These are phyloP conservation scores for Cataglyphis livida DNA, from an alignment of 2,888 invertebrate genomes.

Conservation along the genomic window DNA sequence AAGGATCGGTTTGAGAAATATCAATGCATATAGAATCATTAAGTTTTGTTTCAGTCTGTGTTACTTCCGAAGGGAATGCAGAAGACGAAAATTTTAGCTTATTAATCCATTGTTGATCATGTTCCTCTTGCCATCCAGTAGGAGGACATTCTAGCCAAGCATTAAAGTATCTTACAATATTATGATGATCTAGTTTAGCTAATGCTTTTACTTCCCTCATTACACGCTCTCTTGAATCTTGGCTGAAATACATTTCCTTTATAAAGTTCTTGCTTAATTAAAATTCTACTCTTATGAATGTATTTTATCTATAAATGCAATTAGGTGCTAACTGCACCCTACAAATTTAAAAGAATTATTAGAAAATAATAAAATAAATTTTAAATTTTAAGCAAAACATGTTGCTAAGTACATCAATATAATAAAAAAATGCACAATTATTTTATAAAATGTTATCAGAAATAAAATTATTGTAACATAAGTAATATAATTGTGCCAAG, in stretches of 20 bases:
- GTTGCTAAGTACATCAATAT: neutral
- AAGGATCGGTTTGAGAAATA: conserved; percentile 77
- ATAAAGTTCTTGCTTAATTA: conserved; percentile 12
- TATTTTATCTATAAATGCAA: neutral
- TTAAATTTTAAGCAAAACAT: neutral
- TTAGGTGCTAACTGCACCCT: neutral
- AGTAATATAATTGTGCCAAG: neutral
- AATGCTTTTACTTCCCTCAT: conserved; percentile 97
- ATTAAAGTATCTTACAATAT: conserved; percentile 98
- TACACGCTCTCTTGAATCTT: conserved; percentile 94
- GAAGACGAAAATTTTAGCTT: conserved; percentile 75
- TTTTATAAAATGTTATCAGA: neutral
- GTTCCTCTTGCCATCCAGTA: conserved; percentile 93
- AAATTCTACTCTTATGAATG: neutral
- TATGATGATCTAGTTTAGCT: conserved; percentile 97
- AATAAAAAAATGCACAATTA: neutral
- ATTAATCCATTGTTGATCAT: conserved; percentile 89
- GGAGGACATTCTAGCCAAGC: conserved; percentile 98
- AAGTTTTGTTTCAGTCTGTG: conserved; percentile 71
- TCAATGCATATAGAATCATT: conserved; percentile 78
- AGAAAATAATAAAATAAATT: neutral
- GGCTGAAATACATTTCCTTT: conserved; percentile 86
- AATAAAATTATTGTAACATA: neutral
- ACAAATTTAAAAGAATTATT: neutral
- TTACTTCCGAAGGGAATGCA: conserved; percentile 76